Base-by-base conservation (phyloP, 2,888 invertebrate genomes). In the Drosophila anceps region DNA sequence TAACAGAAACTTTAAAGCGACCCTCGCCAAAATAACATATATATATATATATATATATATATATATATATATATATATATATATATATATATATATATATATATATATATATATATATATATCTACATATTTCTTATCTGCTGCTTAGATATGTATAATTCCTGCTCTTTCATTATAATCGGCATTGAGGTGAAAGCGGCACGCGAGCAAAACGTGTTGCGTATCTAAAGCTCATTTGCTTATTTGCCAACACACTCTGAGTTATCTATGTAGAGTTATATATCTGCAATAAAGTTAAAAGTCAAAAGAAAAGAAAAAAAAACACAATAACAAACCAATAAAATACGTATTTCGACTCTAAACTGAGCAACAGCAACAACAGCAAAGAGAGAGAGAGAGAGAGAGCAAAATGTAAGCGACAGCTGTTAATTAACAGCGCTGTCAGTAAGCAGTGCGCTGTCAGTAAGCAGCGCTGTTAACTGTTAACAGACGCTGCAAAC, bases 181-280 rank as follows among this genome's bases (percentile, higher is more conserved):
- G 4, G n/a, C 27, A 39, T 29, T 12, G 37, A 55, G 59, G 71
- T 71, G 67, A 71, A 72, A 72, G 35, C 64, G 27, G 57, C 81
- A 78, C 72, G 80, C 71, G 71, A 76, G 39, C 50, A 24, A 59
- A 71, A 80, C 77, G 80, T 77, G 76, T 46, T 15, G 24, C 18
- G 67, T 33, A 57, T 76, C 46, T 63, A 6, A 41, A 24, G 18
- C 41, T 15, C 18, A 46, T 53, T 60, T 60, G 50, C 39, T 53
- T 54, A 48, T 44, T 50, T 71, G 62, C 37, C 29, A 37, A 53
- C 24, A 51, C 35, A 44, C 12, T 46, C 33, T 10, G 15, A 41
- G 46, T 68, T 39, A 67, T 50, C 18, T 69, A n/a, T 50, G 10
- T 24, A 48, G 57, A 18, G 18, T 18, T 29, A 12, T 18, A 15